phyloP scores from a whole-genome alignment of 2,888 invertebrate species.

The Ectemnius continuus region DNA sequence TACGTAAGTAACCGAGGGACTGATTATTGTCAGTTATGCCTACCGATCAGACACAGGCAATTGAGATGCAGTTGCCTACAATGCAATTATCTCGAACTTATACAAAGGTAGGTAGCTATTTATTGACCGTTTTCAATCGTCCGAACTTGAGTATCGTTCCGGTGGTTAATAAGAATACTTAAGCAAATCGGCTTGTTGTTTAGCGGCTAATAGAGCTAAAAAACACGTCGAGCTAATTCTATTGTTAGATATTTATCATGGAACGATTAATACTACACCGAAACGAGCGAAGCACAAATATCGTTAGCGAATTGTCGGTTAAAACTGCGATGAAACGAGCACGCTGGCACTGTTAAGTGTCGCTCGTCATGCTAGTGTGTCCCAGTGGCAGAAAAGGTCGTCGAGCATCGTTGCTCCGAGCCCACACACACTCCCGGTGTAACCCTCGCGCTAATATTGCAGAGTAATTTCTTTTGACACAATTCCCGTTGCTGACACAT shows the following conservation, averaged over 20 bases:
- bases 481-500: slow-evolving; percentile 32
- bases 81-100: neutral
- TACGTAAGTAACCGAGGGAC: slow-evolving; percentile 15
- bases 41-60: neutral
- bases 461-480: slow-evolving; percentile 31
- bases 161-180: no score
- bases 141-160: no score
- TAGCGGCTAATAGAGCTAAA: no score
- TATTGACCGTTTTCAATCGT: no score
- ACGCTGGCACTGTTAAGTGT: neutral
- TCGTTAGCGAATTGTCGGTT: no score
- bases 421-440: slow-evolving; percentile 12
- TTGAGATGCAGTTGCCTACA: neutral
- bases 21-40: slow-evolving; percentile 7
- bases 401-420: slow-evolving; percentile 34
- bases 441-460: neutral
- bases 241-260: no score
- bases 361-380: slow-evolving; percentile 24
- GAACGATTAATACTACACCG: no score
- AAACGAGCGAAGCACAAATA: no score
- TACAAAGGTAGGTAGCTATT: no score
- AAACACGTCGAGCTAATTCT: no score
- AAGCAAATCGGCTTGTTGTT: no score
- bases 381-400: slow-evolving; percentile 37
- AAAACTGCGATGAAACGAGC: no score